Percentiles rank a stretch among this genome's conserved stretches.
Evolutionary conservation across 2,888 invertebrate genomes (phyloP).

Genomic region (Drosophila flavopinicola): DNA sequence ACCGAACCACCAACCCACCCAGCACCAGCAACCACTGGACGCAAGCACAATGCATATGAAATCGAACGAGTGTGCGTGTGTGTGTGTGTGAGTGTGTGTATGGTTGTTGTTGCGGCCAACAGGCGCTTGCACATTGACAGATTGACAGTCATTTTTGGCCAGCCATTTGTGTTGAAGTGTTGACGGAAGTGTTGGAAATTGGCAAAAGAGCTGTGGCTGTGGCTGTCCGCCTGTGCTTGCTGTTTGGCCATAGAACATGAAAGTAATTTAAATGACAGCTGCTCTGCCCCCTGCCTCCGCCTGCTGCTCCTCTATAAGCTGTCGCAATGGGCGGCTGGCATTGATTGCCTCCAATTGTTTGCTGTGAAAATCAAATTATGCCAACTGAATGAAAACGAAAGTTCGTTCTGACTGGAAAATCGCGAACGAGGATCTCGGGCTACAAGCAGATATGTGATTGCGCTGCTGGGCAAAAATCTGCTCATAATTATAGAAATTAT

Average conservation of each 20-base stretch:
- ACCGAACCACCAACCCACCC: constrained; percentile 18
- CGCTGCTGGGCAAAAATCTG: constrained; percentile 1
- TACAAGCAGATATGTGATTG: background rate
- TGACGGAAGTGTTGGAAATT: constrained; percentile 76
- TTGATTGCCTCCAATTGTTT: constrained; percentile 73
- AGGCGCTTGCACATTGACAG: constrained; percentile 64
- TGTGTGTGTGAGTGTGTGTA: constrained; percentile 10
- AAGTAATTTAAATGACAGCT: constrained; percentile 69
- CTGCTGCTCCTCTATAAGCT: no score
- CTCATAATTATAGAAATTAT: constrained; percentile 63
- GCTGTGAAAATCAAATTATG: constrained; percentile 49
- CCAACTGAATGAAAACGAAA: constrained; percentile 61
- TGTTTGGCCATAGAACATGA: constrained; percentile 55
- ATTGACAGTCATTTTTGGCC: constrained; percentile 73
- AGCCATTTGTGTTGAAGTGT: constrained; percentile 70
- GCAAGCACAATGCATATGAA: constrained; percentile 41
- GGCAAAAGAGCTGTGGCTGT: constrained; percentile 57
- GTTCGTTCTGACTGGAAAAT: constrained; percentile 29
- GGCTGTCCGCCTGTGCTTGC: constrained; percentile 14
- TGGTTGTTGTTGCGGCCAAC: constrained; percentile 32
- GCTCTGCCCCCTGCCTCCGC: constrained; percentile 2
- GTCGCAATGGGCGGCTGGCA: constrained; percentile 27
- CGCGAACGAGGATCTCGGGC: background rate
- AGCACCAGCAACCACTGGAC: background rate
- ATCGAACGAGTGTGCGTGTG: constrained; percentile 33